Conservation (phyloP, 2,888 invertebrate genomes). For the Sinopyrophorus schimmeli region DNA sequence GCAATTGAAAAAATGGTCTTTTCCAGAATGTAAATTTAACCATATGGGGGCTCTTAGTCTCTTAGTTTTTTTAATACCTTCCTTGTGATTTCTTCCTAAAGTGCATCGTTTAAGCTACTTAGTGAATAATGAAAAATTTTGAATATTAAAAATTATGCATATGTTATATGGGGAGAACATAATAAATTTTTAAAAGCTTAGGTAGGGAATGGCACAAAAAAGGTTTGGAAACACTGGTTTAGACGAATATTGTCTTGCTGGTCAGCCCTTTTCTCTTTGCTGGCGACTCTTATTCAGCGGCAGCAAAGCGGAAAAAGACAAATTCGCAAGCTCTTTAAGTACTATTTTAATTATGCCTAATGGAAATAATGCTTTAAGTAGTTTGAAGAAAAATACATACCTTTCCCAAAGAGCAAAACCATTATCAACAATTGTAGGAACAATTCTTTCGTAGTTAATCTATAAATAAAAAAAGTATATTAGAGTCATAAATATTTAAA, state of each 20-base stretch:
- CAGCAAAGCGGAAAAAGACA: conserved; percentile 35
- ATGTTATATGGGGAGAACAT: no score
- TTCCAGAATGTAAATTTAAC: no score
- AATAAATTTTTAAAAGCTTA: neutral
- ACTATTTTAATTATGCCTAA: neutral
- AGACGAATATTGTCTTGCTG: conserved; percentile 18
- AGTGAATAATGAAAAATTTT: no score
- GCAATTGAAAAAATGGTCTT: no score
- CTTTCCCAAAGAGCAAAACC: conserved; percentile 26
- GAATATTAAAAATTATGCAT: no score
- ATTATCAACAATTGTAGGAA: conserved; percentile 22
- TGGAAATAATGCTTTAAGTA: conserved; percentile 1
- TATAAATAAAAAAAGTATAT: conserved; percentile 12
- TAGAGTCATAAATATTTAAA: no score
- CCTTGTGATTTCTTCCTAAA: no score
- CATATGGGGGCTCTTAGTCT: no score
- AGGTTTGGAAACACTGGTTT: no score
- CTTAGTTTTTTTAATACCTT: no score
- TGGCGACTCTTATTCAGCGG: conserved; percentile 27
- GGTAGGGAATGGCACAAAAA: neutral
- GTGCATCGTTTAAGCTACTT: no score
- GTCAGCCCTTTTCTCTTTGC: conserved; percentile 30
- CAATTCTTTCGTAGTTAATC: conserved; percentile 22
- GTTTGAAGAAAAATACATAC: no score
- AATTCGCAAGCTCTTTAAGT: conserved; percentile 20